Percentiles rank a stretch among this genome's conserved stretches.
Conservation (phyloP, 2,113 vertebrate species). For the Ellobius talpinus region DNA sequence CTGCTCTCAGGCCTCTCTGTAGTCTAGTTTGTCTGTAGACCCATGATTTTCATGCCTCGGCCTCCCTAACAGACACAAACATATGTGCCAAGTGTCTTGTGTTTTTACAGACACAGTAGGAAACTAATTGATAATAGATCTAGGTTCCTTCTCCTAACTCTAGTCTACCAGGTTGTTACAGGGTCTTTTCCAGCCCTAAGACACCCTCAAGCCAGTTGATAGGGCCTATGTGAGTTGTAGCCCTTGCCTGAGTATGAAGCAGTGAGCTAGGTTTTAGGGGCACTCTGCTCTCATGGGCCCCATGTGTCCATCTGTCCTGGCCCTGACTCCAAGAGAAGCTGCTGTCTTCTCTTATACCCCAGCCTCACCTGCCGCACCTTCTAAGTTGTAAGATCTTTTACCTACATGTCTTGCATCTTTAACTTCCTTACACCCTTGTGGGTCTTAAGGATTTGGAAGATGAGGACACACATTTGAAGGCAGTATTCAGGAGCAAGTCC, state of each 20-base stretch:
- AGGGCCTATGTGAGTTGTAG: not conserved
- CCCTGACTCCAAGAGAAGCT: not conserved
- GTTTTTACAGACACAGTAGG: not conserved
- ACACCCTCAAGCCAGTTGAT: not conserved
- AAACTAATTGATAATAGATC: not conserved
- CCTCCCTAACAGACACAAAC: not conserved
- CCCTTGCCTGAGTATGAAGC: not conserved
- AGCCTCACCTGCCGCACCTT: not conserved
- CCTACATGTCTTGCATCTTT: not conserved
- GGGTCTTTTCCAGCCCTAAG: not conserved
- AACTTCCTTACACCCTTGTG: not conserved
- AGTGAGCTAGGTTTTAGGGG: not conserved
- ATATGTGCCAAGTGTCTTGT: not conserved
- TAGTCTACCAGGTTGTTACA: not conserved
- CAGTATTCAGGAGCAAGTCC: not conserved
- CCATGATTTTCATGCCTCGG: not conserved
- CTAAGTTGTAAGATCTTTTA: not conserved
- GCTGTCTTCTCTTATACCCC: not conserved
- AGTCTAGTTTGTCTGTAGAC: not conserved
- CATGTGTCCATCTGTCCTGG: accelerated
- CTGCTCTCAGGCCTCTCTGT: not conserved
- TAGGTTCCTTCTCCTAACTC: not conserved
- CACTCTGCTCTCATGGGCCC: accelerated
- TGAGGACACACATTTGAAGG: not conserved
- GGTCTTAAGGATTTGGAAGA: not conserved